Evolutionary conservation across 1,140 invertebrate genomes (phyloP).

Genomic region (Hyphantria cunea): DNA sequence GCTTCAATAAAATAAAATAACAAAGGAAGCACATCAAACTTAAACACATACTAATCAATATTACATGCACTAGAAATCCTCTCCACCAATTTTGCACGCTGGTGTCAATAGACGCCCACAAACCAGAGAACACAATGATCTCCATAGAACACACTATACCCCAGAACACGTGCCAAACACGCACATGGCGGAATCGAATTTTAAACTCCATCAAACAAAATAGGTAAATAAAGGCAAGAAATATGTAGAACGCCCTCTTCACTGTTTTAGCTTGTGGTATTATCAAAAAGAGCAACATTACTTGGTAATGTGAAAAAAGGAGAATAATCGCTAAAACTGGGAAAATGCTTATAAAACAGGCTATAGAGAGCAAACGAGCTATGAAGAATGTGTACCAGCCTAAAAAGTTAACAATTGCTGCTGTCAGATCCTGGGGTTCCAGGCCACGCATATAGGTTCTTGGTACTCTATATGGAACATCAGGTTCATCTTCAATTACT

Average conservation of each 20-base stretch:
- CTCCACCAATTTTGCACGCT: conserved; percentile 84
- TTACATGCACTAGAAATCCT: conserved; percentile 80
- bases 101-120: conserved; percentile 84
- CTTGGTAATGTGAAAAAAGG: conserved; percentile 82
- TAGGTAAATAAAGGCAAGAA: conserved; percentile 87
- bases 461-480: conserved; percentile 59
- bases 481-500: conserved; percentile 63
- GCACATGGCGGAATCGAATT: conserved; percentile 87
- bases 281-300: conserved; percentile 84
- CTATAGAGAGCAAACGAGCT: conserved; percentile 85
- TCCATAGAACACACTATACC: conserved; percentile 85
- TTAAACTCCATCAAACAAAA: conserved; percentile 89
- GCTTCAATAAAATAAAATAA: conserved; percentile 82
- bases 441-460: conserved; percentile 79
- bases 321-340: conserved; percentile 82
- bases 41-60: conserved; percentile 74
- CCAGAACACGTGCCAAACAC: conserved; percentile 85
- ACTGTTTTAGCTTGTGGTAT: conserved; percentile 82
- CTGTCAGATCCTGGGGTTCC: conserved; percentile 86
- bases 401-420: conserved; percentile 84
- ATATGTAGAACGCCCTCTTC: conserved; percentile 83
- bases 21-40: conserved; percentile 80
- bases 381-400: conserved; percentile 89
- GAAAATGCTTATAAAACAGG: conserved; percentile 87
- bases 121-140: conserved; percentile 84